Percentiles rank a stretch among this genome's conserved stretches.
phyloP scores from a whole-genome alignment of 37 sponge, comb jelly and placozoan species.

The Eunapius fragilis region DNA sequence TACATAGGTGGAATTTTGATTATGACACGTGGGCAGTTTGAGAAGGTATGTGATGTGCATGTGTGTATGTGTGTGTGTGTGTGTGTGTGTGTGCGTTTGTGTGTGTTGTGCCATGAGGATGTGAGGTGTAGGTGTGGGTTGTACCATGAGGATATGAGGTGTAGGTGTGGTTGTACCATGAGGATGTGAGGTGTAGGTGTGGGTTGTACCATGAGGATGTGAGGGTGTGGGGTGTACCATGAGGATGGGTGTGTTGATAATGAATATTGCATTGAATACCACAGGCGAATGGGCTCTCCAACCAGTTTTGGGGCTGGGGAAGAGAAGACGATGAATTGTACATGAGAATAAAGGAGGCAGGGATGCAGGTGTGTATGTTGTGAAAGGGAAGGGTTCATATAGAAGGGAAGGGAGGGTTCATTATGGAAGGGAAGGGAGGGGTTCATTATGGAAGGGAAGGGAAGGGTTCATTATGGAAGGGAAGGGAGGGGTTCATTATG shows the following conservation, averaged over 20 bases:
- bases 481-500: too few species aligned
- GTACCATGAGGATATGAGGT: constrained; percentile 14
- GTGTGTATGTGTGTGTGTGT: neutral
- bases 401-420: too few species aligned
- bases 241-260: neutral
- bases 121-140: too few species aligned
- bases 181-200: neutral
- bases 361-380: constrained; percentile 49
- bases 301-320: constrained; percentile 97
- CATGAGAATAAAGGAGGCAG: constrained; percentile 80
- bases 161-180: constrained; percentile 26
- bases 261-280: neutral
- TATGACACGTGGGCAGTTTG: constrained; percentile 77
- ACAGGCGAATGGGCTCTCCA: constrained; percentile 90
- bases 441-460: neutral
- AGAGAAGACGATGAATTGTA: constrained; percentile 96
- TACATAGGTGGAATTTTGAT: constrained; percentile 90
- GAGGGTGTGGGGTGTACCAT: neutral
- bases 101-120: neutral
- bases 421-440: too few species aligned
- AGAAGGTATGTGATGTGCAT: constrained; percentile 44
- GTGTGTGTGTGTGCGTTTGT: neutral
- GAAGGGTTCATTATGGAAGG: too few species aligned
- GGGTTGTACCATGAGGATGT: too few species aligned
- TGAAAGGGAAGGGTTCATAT: neutral